A percentile compares a stretch with the other conserved stretches of the same genome.
phyloP scores from a whole-genome alignment of 2,888 invertebrate genomes.

The Coelogynopora nodosa region DNA sequence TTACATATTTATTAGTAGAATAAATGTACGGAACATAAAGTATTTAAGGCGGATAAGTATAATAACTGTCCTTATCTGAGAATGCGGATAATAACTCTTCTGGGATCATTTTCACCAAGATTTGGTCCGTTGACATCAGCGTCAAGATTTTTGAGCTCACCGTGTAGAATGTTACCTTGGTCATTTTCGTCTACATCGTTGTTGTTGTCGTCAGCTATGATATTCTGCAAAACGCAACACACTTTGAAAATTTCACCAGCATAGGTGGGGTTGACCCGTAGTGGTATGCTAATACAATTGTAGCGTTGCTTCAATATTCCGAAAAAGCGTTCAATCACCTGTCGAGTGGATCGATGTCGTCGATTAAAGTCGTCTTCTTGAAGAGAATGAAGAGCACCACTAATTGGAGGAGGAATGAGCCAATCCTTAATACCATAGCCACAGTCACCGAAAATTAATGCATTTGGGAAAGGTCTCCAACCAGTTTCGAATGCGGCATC shows the following conservation, averaged over 20 bases:
- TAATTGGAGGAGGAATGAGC: slow-evolving; percentile 18
- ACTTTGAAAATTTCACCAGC: slow-evolving; percentile 21
- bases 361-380: slow-evolving; percentile 15
- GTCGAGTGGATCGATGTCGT: slow-evolving; percentile 9
- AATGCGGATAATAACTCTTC: not conserved
- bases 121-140: not conserved
- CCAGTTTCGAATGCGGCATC: slow-evolving; percentile 20
- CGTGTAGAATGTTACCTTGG: not conserved
- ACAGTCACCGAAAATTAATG: slow-evolving; percentile 29
- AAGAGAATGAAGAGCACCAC: not conserved
- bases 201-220: not conserved
- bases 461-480: slow-evolving; percentile 36
- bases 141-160: not conserved
- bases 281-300: not conserved
- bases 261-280: slow-evolving; percentile 29
- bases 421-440: slow-evolving; percentile 15
- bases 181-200: not conserved
- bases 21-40: not conserved
- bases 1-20: not conserved
- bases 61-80: not conserved
- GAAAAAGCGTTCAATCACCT: slow-evolving; percentile 25
- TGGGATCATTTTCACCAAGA: not conserved
- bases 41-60: not conserved
- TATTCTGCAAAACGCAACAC: slow-evolving; percentile 3
- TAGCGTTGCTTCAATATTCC: slow-evolving; percentile 28